phyloP scores from a whole-genome alignment of 2,888 invertebrate genomes.

The Trichopria drosophilae region DNA sequence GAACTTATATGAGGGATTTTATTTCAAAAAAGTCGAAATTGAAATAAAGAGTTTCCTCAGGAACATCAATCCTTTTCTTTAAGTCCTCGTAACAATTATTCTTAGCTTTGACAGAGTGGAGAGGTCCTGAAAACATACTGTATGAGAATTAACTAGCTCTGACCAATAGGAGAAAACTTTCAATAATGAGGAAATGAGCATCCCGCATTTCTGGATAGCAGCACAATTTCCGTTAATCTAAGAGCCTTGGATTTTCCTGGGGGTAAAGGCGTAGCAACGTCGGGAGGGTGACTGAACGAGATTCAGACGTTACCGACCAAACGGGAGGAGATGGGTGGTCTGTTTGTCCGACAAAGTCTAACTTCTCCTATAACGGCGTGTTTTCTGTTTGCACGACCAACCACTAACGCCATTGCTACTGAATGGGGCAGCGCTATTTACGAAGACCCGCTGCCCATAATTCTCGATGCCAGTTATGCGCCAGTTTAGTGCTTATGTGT shows the following conservation, averaged over 20 bases:
- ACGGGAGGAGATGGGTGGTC: slow-evolving; percentile 23
- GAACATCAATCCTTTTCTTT: too few relatives aligned
- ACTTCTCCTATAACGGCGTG: slow-evolving; percentile 42
- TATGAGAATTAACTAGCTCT: too few relatives aligned
- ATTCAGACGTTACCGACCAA: slow-evolving; percentile 7
- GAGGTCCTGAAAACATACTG: too few relatives aligned
- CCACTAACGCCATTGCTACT: slow-evolving; percentile 8
- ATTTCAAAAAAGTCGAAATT: slow-evolving; percentile 1
- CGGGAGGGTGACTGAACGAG: neutral
- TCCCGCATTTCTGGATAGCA: too few relatives aligned
- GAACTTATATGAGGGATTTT: slow-evolving; percentile 10
- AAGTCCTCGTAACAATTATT: too few relatives aligned
- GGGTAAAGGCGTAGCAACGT: neutral
- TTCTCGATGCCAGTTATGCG: slow-evolving; percentile 29
- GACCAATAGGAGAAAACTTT: too few relatives aligned
- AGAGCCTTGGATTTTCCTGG: neutral
- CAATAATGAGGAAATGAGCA: too few relatives aligned
- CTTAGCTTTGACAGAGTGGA: too few relatives aligned
- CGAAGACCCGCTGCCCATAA: slow-evolving; percentile 18
- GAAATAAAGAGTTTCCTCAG: neutral
- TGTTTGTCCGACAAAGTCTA: slow-evolving; percentile 43
- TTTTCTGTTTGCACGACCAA: slow-evolving; percentile 44
- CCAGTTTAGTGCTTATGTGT: slow-evolving; percentile 22
- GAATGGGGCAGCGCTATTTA: slow-evolving; percentile 25
- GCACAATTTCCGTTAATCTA: slow-evolving; percentile 4